A percentile compares a stretch with the other conserved stretches of the same genome.
These are phyloP conservation scores for Prionailurus viverrinus DNA, from an alignment of 2,113 vertebrate genomes.

Conservation along the genomic window DNA sequence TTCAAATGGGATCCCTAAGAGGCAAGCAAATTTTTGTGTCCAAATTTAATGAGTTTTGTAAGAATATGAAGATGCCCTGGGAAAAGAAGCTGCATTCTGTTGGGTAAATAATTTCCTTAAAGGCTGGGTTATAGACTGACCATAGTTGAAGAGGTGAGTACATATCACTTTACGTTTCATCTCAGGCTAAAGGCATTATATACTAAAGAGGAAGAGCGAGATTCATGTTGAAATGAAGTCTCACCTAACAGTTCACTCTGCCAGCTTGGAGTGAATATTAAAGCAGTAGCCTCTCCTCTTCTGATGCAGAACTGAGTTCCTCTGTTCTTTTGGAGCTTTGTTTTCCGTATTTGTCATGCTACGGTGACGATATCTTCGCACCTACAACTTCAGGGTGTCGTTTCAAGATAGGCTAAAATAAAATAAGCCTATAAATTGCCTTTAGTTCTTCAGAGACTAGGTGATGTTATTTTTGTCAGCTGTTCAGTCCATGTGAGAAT, in stretches of 20 bases:
- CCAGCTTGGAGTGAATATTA: background rate
- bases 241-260: background rate
- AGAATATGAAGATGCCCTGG: background rate
- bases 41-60: background rate
- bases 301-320: background rate
- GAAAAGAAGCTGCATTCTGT: background rate
- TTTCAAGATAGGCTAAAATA: background rate
- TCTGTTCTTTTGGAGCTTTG: background rate
- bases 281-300: background rate
- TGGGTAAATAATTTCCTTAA: background rate
- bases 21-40: background rate
- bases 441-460: background rate
- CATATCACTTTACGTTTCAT: background rate
- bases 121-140: background rate
- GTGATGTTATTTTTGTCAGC: background rate
- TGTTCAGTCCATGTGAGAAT: background rate
- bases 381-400: background rate
- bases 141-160: background rate
- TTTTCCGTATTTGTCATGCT: background rate
- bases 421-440: constrained; percentile 45
- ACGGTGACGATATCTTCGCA: background rate
- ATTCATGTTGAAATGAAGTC: background rate
- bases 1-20: background rate
- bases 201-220: background rate
- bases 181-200: background rate